These are phyloP conservation scores for Cosmia trapezina DNA, from an alignment of 2,888 invertebrate species.

Conservation along the genomic window DNA sequence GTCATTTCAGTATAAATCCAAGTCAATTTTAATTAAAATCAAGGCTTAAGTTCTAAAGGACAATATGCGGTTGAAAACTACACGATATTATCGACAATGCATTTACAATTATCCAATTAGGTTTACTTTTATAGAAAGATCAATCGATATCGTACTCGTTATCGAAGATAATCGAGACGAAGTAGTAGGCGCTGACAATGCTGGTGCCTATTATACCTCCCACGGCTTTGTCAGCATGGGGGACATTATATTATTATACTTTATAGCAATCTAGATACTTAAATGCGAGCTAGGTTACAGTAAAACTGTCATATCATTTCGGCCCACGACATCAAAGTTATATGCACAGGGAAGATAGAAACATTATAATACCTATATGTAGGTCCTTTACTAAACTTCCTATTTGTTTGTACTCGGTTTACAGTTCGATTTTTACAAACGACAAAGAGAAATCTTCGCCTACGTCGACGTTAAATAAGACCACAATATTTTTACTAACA, in stretches of 20 bases:
- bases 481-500: not conserved
- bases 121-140: slow-evolving; percentile 53
- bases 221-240: slow-evolving; percentile 44
- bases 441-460: not conserved
- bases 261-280: slow-evolving; percentile 39
- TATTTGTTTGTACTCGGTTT: not conserved
- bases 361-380: not conserved
- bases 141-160: slow-evolving; percentile 45
- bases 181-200: slow-evolving; percentile 33
- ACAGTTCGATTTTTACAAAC: not conserved
- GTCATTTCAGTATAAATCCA: not conserved
- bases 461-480: not conserved
- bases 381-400: not conserved
- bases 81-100: slow-evolving; percentile 9
- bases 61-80: slow-evolving; percentile 16
- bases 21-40: slow-evolving; percentile 13
- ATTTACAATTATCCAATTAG: slow-evolving; percentile 51
- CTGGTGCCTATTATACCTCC: slow-evolving; percentile 46
- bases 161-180: slow-evolving; percentile 40
- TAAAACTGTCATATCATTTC: slow-evolving; percentile 31
- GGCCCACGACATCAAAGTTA: slow-evolving; percentile 26
- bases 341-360: not conserved
- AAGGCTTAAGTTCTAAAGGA: not conserved
- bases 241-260: slow-evolving; percentile 16
- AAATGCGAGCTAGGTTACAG: slow-evolving; percentile 39